These are phyloP conservation scores for Cyanoderma ruficeps DNA, from an alignment of 2,113 vertebrate genomes.

Conservation along the genomic window DNA sequence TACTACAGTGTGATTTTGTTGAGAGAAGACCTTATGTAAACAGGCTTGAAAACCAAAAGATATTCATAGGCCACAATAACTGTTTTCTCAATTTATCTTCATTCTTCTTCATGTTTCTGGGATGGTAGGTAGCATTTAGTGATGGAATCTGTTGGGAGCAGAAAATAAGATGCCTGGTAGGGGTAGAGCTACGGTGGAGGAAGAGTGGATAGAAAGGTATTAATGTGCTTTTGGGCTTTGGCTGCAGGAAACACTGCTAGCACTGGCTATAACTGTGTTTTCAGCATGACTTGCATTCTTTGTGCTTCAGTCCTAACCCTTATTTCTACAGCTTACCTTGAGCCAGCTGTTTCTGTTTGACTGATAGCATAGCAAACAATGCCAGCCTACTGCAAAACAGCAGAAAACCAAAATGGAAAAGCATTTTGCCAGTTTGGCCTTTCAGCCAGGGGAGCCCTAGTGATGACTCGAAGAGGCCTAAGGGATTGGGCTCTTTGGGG, in stretches of 20 bases:
- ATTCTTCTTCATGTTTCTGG: neutral
- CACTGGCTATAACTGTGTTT: neutral
- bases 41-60: neutral
- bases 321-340: neutral
- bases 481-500: neutral
- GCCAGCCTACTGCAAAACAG: neutral
- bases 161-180: neutral
- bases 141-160: neutral
- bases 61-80: neutral
- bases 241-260: neutral
- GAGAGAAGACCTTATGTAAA: neutral
- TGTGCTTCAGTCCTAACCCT: neutral
- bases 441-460: neutral
- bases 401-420: neutral
- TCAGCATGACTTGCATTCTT: neutral
- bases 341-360: neutral
- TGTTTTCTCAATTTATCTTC: neutral
- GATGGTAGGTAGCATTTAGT: neutral
- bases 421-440: neutral
- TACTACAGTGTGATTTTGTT: neutral
- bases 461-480: neutral
- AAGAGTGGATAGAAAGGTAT: neutral
- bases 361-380: neutral
- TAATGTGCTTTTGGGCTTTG: neutral
- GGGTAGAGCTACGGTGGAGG: neutral